Percentiles rank a stretch among this genome's conserved stretches.
Evolutionary conservation across 2,113 vertebrate species (phyloP).

Genomic region (Leptosomus discolor): DNA sequence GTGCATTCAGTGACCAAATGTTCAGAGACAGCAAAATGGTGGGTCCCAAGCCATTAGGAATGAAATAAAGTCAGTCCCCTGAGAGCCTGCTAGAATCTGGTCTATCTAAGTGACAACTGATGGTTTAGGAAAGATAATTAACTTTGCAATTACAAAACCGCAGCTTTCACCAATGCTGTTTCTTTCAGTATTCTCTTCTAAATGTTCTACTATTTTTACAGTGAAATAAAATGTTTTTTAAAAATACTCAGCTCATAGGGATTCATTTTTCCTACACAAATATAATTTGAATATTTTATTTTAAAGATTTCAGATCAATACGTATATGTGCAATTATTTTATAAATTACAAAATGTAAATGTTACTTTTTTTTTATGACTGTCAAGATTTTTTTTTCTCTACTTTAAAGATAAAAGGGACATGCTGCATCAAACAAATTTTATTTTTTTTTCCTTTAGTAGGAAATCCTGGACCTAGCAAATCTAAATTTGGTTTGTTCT

Average conservation of each 20-base stretch:
- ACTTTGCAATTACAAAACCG: slow-evolving; percentile 94
- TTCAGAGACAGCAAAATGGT: slow-evolving; percentile 85
- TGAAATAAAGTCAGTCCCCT: slow-evolving; percentile 84
- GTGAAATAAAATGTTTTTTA: slow-evolving; percentile 63
- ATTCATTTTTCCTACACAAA: slow-evolving; percentile 61
- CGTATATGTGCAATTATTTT: slow-evolving; percentile 43
- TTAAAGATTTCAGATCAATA: slow-evolving; percentile 69
- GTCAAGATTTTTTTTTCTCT: slow-evolving; percentile 10
- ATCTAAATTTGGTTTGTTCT: neutral
- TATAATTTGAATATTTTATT: slow-evolving; percentile 65
- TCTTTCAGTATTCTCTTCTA: slow-evolving; percentile 75
- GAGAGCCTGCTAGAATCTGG: slow-evolving; percentile 84
- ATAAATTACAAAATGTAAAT: slow-evolving; percentile 33
- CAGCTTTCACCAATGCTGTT: slow-evolving; percentile 82
- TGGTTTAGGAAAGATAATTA: slow-evolving; percentile 98
- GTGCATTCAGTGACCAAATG: slow-evolving; percentile 92
- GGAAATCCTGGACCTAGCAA: neutral
- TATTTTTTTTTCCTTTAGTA: slow-evolving; percentile 1
- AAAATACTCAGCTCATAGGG: slow-evolving; percentile 56
- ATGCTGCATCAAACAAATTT: slow-evolving; percentile 10
- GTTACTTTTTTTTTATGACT: neutral
- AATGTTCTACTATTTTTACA: slow-evolving; percentile 72
- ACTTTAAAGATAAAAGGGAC: neutral
- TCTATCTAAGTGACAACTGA: slow-evolving; percentile 93
- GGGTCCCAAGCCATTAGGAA: slow-evolving; percentile 86